phyloP scores from a whole-genome alignment of 2,113 vertebrate species.

The Alethe castanea region DNA sequence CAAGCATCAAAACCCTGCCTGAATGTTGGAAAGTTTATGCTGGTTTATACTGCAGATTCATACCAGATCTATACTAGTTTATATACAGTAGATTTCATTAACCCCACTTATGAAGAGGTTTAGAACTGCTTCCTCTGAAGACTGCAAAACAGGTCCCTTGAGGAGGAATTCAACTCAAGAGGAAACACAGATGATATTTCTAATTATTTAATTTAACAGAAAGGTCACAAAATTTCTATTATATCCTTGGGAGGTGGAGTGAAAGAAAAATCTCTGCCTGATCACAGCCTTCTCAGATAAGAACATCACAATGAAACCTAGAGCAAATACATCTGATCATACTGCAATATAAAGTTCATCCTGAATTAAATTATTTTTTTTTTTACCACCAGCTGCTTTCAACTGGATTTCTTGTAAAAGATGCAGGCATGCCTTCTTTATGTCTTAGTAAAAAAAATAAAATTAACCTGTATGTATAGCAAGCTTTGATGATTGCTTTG shows the following conservation, averaged over 20 bases:
- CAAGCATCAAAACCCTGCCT: background rate
- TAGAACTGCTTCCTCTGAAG: background rate
- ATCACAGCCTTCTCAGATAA: background rate
- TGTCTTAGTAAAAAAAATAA: background rate
- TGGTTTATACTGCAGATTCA: background rate
- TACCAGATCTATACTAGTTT: background rate
- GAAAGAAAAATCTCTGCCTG: background rate
- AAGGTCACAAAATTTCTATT: background rate
- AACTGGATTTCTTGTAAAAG: background rate
- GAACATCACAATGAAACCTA: background rate
- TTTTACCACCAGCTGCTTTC: background rate
- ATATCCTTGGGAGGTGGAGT: background rate
- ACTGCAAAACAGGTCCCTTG: background rate
- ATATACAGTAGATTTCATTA: background rate
- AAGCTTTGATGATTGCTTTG: background rate
- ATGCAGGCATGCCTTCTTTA: background rate
- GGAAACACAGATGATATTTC: background rate
- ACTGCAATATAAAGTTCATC: background rate
- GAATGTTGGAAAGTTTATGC: background rate
- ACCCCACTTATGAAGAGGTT: background rate
- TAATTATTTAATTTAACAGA: slow-evolving; percentile 11
- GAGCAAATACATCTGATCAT: background rate
- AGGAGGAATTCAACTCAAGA: background rate
- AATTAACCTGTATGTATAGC: background rate
- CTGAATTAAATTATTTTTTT: background rate